These are phyloP conservation scores for Drosophila varians DNA, from an alignment of 1,140 invertebrate genomes.

Conservation along the genomic window DNA sequence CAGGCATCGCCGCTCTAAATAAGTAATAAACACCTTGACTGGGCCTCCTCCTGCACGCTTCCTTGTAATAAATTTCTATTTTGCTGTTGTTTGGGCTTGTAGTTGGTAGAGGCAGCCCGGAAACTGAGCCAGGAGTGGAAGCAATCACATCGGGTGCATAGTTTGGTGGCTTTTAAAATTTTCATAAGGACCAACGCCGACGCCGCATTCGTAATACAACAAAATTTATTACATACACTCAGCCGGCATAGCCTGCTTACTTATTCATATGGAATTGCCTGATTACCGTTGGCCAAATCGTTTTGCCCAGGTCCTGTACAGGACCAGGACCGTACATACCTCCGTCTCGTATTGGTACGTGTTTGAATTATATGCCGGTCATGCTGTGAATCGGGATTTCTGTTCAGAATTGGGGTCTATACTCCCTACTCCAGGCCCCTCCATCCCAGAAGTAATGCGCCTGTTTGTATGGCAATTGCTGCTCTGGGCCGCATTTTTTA, in stretches of 20 bases:
- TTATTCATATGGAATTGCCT: conserved; percentile 80
- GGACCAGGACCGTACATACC: not conserved
- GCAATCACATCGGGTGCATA: conserved; percentile 71
- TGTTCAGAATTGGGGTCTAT: conserved; percentile 3
- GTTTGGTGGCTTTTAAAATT: conserved; percentile 75
- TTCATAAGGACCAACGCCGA: conserved; percentile 65
- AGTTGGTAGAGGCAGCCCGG: not conserved
- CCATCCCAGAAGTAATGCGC: conserved; percentile 56
- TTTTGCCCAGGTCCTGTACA: conserved; percentile 12
- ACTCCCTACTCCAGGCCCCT: not conserved
- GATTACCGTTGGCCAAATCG: conserved; percentile 63
- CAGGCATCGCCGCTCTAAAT: conserved; percentile 54
- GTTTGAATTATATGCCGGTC: conserved; percentile 77
- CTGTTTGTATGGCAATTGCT: conserved; percentile 77
- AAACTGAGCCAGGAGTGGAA: not conserved
- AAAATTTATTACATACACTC: conserved; percentile 76
- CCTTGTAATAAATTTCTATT: conserved; percentile 73
- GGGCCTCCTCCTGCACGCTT: conserved; percentile 33
- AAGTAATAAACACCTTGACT: conserved; percentile 74
- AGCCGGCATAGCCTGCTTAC: conserved; percentile 67
- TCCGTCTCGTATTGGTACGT: conserved; percentile 62
- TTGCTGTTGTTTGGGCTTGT: conserved; percentile 47
- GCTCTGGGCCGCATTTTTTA: conserved; percentile 73
- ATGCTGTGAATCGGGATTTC: conserved; percentile 58
- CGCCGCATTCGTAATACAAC: conserved; percentile 70